Evolutionary conservation across 2,113 vertebrate genomes (phyloP).

Genomic region (Artemisiospiza belli): DNA sequence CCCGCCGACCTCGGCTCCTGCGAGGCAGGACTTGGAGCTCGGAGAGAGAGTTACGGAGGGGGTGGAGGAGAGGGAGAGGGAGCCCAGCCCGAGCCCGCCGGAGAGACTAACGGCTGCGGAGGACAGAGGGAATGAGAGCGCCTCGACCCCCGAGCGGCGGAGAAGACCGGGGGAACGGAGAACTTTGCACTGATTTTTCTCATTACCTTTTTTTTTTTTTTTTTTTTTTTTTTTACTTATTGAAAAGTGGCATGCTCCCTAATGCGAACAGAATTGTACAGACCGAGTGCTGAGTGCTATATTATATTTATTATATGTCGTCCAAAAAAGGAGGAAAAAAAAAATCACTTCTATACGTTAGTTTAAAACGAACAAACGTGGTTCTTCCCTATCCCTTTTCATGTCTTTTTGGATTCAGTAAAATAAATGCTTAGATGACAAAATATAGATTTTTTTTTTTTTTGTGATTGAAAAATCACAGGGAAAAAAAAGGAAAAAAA

Average conservation of each 20-base stretch:
- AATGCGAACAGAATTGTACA: conserved; percentile 72
- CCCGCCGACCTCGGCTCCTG: background rate
- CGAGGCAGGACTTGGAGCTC: conserved; percentile 39
- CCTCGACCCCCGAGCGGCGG: conserved; percentile 41
- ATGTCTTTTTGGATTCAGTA: conserved; percentile 81
- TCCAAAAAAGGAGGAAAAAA: conserved; percentile 70
- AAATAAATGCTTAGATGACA: conserved; percentile 85
- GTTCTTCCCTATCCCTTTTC: conserved; percentile 64
- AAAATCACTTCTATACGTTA: conserved; percentile 79
- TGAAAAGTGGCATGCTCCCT: conserved; percentile 83
- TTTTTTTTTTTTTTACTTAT: conserved; percentile 58
- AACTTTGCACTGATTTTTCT: conserved; percentile 84
- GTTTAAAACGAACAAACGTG: conserved; percentile 63
- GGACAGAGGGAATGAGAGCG: conserved; percentile 57
- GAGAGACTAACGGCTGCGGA: conserved; percentile 40
- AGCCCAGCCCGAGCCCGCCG: conserved; percentile 22
- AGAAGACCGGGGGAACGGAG: conserved; percentile 68
- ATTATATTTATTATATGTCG: conserved; percentile 89
- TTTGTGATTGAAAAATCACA: conserved; percentile 78
- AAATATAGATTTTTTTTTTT: conserved; percentile 75
- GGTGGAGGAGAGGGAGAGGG: background rate
- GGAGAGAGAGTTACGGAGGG: background rate
- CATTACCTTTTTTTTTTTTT: conserved; percentile 73
- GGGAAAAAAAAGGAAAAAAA: background rate
- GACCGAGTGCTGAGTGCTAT: conserved; percentile 82